Evolutionary conservation across 2,113 vertebrate species (phyloP).

Genomic region (Cochlearius cochlearius): DNA sequence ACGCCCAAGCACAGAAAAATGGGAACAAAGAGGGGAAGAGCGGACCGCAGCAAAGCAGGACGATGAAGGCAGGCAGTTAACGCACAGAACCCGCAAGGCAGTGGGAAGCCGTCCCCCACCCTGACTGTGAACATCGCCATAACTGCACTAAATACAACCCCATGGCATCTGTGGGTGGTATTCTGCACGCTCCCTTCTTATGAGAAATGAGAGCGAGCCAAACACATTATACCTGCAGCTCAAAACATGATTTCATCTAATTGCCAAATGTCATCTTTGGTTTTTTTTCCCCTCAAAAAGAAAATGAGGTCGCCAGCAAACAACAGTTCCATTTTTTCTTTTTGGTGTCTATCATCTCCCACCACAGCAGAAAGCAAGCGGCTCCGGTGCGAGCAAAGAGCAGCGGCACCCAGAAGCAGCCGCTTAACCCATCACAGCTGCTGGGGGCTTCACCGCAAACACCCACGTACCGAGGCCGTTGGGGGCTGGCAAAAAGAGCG

Average conservation of each 20-base stretch:
- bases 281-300: not conserved
- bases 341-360: not conserved
- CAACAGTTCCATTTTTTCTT: not conserved
- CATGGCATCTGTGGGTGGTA: not conserved
- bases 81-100: not conserved
- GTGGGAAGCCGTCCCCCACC: not conserved
- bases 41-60: not conserved
- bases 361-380: accelerated
- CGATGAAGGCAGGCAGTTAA: not conserved
- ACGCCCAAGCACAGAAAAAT: not conserved
- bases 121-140: not conserved
- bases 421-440: not conserved
- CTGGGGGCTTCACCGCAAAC: not conserved
- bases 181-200: not conserved
- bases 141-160: not conserved
- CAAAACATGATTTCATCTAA: not conserved
- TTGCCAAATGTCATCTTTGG: not conserved
- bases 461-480: not conserved
- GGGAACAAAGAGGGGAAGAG: not conserved
- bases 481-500: not conserved
- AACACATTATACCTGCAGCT: not conserved
- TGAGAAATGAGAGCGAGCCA: not conserved
- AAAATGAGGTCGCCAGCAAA: conserved; percentile 14
- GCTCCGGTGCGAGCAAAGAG: not conserved
- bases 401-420: not conserved